Evolutionary conservation across 2,113 vertebrate genomes (phyloP), one percentile per base, ranked within the genome.

Genomic region (Saguinus midas): DNA sequence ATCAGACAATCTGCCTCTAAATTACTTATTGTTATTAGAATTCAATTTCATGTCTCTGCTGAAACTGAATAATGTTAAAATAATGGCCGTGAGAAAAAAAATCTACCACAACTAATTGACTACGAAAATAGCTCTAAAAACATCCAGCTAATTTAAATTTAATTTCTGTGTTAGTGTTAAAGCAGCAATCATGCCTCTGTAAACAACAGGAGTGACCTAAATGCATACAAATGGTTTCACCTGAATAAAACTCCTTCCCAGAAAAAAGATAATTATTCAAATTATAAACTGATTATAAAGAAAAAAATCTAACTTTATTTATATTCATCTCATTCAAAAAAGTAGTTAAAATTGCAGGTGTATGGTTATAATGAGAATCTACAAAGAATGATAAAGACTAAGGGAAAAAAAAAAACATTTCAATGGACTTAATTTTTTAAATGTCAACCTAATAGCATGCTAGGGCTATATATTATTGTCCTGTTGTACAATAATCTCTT

Each of bases 11-110:
- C 94, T 96, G 92, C 87, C 98, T 98, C 97, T 98, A 96, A 98
- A 98, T 98, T 98, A 98, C 97, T 98, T 98, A 98, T 98, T 99
- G 98, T 98, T 99, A 98, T 97, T 97, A 98, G 98, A 99, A 98
- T 98, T 98, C 98, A 98, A 98, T 98, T 98, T 98, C 86, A 96
- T 85, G 82, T 98, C 98, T 98, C 97, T 97, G 95, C 97, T 98
- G 98, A 98, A 99, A 98, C 95, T 96, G 98, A 98, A 97, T 96
- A 98, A 98, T 97, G 98, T 98, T 97, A 98, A 98, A 98, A 97
- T 97, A 97, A 98, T 91, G 97, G 97, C 96, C 97, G 96, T 96
- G 90, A 98, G 97, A 97, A 95, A 97, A 98, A 97, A 96, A 98
- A 96, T 35, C 92, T 96, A 97, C 96, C 83, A 97, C 97, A 98